Evolutionary conservation across 1,140 invertebrate species (phyloP), one percentile per base, ranked within the genome.

Genomic region (Varroa destructor): DNA sequence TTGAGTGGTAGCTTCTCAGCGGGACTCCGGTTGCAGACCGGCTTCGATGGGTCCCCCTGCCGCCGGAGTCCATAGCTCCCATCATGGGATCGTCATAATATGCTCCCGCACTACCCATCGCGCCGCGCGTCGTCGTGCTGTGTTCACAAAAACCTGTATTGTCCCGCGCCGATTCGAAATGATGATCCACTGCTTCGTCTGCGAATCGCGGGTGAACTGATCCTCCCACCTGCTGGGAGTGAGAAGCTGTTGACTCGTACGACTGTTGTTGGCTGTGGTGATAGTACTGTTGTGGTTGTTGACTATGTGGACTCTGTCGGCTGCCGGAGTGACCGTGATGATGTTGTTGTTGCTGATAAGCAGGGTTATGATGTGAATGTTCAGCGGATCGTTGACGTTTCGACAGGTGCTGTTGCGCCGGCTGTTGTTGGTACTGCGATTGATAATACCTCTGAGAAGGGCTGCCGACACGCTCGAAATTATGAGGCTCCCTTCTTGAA

Each of bases 11-110:
- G 51, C 76, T 77, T 70, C 88, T 82, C 75, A 83, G 81, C 70
- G 82, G 78, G 73, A 81, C 82, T 25, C 78, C 72, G 71, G 77
- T 79, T 71, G 78, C 76, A 58, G 78, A 78, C 14, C 79, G 76
- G 71, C 78, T 78, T n/a, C 75, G 70, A 57, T 78, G 77, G 74
- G 77, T 77, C 78, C 79, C 75, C 84, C 80, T 72, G 82, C 83
- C 72, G 77, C 78, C 37, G 83, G 73, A 71, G 74, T 86, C 82
- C 72, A 84, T 84, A 74, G 83, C 80, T 73, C 87, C 87, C 81
- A 87, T 88, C 73, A 82, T 85, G 74, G 86, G 82, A 75, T 88
- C 86, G 77, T 89, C 87, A 80, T 85, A 84, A 78, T 87, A 85
- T 8, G 61, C 61, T 46, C 61, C 61, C 14, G 61, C 61, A 37